phyloP scores from a whole-genome alignment of 2,113 vertebrate species.

The Hypomesus transpacificus region DNA sequence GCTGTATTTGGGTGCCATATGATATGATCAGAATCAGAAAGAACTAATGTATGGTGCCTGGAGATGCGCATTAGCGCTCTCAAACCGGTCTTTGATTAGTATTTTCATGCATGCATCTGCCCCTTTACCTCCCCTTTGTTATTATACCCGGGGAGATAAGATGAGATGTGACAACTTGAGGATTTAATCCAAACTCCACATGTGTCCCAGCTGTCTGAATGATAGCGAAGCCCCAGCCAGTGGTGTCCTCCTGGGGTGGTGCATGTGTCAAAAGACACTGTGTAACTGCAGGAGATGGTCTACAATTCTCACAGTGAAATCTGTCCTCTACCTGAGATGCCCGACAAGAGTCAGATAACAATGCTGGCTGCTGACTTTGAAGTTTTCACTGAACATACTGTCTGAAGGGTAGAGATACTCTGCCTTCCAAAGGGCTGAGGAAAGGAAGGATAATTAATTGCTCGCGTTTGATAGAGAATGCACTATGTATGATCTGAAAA shows the following conservation, averaged over 20 bases:
- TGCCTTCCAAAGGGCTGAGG: conserved; percentile 29
- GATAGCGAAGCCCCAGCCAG: conserved; percentile 31
- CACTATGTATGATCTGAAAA: conserved; percentile 36
- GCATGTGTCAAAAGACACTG: conserved; percentile 42
- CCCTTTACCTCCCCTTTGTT: no score
- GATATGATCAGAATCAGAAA: conserved; percentile 31
- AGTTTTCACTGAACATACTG: conserved; percentile 61
- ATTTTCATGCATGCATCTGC: conserved; percentile 3
- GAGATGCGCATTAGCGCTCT: conserved; percentile 6
- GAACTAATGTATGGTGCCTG: conserved; percentile 40
- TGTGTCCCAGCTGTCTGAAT: conserved; percentile 23
- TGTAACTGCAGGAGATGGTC: conserved; percentile 60
- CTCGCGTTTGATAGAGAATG: conserved; percentile 31
- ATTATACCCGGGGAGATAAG: conserved; percentile 8
- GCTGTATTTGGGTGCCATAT: conserved; percentile 23
- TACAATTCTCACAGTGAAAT: conserved; percentile 60
- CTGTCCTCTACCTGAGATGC: conserved; percentile 61
- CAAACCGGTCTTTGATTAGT: conserved; percentile 40
- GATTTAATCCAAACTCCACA: not conserved
- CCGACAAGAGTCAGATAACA: conserved; percentile 70
- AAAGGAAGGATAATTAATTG: conserved; percentile 45
- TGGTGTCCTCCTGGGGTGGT: not conserved
- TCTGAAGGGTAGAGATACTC: conserved; percentile 44
- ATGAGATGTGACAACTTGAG: conserved; percentile 19
- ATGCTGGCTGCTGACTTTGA: conserved; percentile 56